Base-by-base conservation (phyloP, 2,113 vertebrate genomes). In the Acanthisitta chloris region DNA sequence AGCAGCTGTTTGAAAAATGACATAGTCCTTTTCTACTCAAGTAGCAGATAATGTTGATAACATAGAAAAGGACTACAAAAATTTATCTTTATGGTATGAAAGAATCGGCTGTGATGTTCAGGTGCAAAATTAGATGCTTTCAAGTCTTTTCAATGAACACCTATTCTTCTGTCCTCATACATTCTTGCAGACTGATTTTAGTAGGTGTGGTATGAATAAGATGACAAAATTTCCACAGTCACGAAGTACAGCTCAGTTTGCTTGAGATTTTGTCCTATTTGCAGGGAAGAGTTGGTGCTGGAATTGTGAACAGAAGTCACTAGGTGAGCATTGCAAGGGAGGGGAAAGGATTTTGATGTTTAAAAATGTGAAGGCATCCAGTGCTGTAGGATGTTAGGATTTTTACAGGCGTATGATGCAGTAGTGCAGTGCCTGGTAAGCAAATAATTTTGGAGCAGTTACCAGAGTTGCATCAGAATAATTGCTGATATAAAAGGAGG, bases 241-340 rank as follows among this genome's bases (percentile, higher is more conserved):
- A 3, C 0, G 0, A 83, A 43, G n/a, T 23, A 31, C n/a, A 40
- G 20, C 46, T 86, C 8, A 6, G 61, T 57, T 29, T 34, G n/a
- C 19, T 81, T 23, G 28, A 48, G 48, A 52, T 48, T 38, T 64
- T 87, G 57, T 18, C 52, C 24, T 81, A 3, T 33, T 38, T 59
- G 42, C 19, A 12, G 38, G 40, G 29, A 49, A 42, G 28, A 84
- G 9, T 29, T 67, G 58, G 11, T 73, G 46, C 64, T 81, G 45
- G 42, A 69, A 15, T 31, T 48, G 40, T 59, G 40, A 67, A 66
- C 43, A 59, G 18, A 88, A 71, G 33, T 89, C 59, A 18, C 29
- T 20, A 65, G n/a, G 46, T 42, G 38, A 94, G 29, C 26, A 18
- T 5, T 86, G 51, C 77, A 78, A 78, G 26, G 55, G 51, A 81